Conservation (phyloP, 2,113 vertebrate genomes). For the Notothenia rossii region DNA sequence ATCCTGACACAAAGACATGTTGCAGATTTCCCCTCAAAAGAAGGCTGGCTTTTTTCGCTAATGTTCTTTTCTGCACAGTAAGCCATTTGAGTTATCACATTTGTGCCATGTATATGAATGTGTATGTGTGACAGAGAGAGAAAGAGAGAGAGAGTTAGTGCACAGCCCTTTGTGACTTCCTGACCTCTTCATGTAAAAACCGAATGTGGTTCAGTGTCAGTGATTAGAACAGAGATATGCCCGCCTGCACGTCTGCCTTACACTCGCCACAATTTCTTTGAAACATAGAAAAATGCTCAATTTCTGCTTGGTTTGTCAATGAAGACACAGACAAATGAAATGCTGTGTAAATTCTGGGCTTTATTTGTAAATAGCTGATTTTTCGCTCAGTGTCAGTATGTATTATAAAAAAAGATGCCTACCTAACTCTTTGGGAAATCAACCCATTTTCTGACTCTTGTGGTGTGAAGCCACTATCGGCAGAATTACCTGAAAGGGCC, state of each 20-base stretch:
- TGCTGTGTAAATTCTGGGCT: slow-evolving; percentile 3
- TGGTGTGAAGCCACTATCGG: slow-evolving; percentile 43
- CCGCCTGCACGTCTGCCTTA: slow-evolving; percentile 59
- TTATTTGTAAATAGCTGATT: slow-evolving; percentile 6
- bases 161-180: slow-evolving; percentile 71
- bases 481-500: slow-evolving; percentile 54
- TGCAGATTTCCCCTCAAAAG: slow-evolving; percentile 32
- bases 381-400: neutral
- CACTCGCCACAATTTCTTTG: slow-evolving; percentile 56
- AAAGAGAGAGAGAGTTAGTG: slow-evolving; percentile 55
- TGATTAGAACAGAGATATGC: slow-evolving; percentile 69
- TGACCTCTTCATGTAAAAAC: slow-evolving; percentile 77
- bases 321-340: slow-evolving; percentile 20
- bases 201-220: slow-evolving; percentile 57
- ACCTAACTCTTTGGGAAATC: slow-evolving; percentile 57
- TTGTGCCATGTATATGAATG: slow-evolving; percentile 10
- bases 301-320: slow-evolving; percentile 21
- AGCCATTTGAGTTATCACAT: slow-evolving; percentile 39
- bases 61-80: slow-evolving; percentile 23
- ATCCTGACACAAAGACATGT: slow-evolving; percentile 24
- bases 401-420: neutral
- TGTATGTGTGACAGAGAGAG: slow-evolving; percentile 16
- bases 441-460: slow-evolving; percentile 7
- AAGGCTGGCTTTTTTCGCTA: neutral
- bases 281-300: slow-evolving; percentile 39